Conservation (phyloP, 2,888 invertebrate species). For the Phyllotreta cruciferae region DNA sequence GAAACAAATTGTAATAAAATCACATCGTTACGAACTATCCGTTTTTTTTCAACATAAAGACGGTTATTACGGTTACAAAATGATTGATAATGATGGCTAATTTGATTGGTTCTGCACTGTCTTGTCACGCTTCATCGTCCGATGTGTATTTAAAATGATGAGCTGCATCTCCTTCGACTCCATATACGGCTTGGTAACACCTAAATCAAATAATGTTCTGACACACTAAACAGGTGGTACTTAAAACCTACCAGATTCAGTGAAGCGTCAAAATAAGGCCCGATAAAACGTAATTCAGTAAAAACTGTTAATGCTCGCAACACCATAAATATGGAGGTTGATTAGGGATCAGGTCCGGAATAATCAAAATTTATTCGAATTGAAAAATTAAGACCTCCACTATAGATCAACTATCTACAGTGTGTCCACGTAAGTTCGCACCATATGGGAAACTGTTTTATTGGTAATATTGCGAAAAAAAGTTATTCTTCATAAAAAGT, state of each 20-base stretch:
- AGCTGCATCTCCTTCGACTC: slow-evolving; percentile 9
- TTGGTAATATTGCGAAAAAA: too few species aligned
- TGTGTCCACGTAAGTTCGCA: too few species aligned
- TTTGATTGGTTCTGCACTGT: slow-evolving; percentile 23
- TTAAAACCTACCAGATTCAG: slow-evolving; percentile 11
- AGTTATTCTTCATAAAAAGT: too few species aligned
- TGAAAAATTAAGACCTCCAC: too few species aligned
- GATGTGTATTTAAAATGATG: slow-evolving; percentile 11
- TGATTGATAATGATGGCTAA: slow-evolving; percentile 27
- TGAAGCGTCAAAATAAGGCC: slow-evolving; percentile 19
- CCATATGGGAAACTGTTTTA: too few species aligned
- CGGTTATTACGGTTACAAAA: slow-evolving; percentile 25
- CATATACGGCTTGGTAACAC: slow-evolving; percentile 14
- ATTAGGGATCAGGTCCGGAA: slow-evolving; percentile 15
- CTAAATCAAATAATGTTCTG: slow-evolving; percentile 22
- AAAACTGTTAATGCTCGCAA: slow-evolving; percentile 17
- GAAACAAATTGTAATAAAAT: slow-evolving; percentile 20
- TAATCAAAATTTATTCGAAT: neutral
- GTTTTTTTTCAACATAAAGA: slow-evolving; percentile 3
- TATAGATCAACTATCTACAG: too few species aligned
- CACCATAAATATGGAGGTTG: slow-evolving; percentile 18
- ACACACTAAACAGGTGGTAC: slow-evolving; percentile 21
- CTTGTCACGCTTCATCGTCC: slow-evolving; percentile 23
- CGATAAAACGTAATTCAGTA: slow-evolving; percentile 21
- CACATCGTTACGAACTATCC: slow-evolving; percentile 15